A percentile compares a stretch with the other conserved stretches of the same genome.
Evolutionary conservation across 2,113 vertebrate species (phyloP).

Genomic region (Trogon melanurus): DNA sequence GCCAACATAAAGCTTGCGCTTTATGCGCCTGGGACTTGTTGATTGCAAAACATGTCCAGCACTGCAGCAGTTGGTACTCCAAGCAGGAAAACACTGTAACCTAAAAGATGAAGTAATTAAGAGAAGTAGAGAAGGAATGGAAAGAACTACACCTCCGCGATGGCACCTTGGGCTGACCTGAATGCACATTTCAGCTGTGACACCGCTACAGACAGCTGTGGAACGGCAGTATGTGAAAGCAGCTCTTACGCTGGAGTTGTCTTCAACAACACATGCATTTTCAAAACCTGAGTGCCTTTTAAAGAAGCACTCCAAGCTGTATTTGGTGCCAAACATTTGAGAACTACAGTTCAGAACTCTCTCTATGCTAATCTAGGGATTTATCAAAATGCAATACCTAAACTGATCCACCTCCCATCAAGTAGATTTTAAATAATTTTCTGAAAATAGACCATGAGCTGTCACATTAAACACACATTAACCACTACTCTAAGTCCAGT

Average conservation of each 20-base stretch:
- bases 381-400: not conserved
- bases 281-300: not conserved
- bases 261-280: not conserved
- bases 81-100: not conserved
- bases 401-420: not conserved
- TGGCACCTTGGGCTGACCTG: not conserved
- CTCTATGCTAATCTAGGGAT: not conserved
- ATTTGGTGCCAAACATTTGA: not conserved
- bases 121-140: not conserved
- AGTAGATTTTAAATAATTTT: not conserved
- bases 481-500: not conserved
- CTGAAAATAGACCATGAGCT: not conserved
- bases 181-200: not conserved
- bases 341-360: not conserved
- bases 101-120: not conserved
- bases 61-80: not conserved
- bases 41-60: not conserved
- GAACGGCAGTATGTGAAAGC: not conserved
- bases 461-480: not conserved
- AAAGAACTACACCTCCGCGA: not conserved
- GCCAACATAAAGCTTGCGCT: not conserved
- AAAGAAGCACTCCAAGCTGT: not conserved
- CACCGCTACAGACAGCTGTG: not conserved
- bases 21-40: not conserved
- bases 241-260: not conserved